Base-by-base conservation (phyloP, 2,888 invertebrate species). In the Pachliopta kotzebuea region DNA sequence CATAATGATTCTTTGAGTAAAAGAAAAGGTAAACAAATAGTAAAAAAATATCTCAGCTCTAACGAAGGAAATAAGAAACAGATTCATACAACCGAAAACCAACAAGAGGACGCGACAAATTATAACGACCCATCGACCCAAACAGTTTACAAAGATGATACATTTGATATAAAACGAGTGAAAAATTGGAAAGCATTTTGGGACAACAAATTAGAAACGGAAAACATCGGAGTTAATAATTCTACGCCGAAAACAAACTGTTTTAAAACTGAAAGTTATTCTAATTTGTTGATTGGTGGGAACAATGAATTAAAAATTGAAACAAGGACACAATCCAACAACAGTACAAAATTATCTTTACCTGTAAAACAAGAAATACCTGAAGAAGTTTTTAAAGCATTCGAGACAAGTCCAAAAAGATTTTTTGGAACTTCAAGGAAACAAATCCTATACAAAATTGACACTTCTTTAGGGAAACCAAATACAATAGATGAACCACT, bases 371-470 rank as follows among this genome's bases (percentile, higher is more conserved):
- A 85, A 72, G 90, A 91, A 76, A 68, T 90, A 56, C 85, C 90
- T 4, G 90, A 90, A 77, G 90, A 90, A 78, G 83, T 91, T 11
- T 90, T 87, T 60, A 89, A 86, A 78, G 91, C 90, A 20, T 91
- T 91, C 71, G 91, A 91, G 81, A 91, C 90, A 20, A 91, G 90
- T 69, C 91, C 91, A 11, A 92, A 90, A 70, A 78, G 90, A 73
- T 91, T 91, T 73, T 91, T 92, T 64, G 91, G 90, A 1, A 90
- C 90, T 37, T 91, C 90, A 56, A 80, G 90, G 71, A 86, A 86
- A 70, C 90, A 88, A 66, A 91, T 91, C 72, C 74, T 90, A 67
- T 88, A 82, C 72, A 91, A 90, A 79, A 85, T 91, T 62, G 91
- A 91, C 68, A 85, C 83, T 68, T 91, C 88, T 76, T 81, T 84